Conservation (phyloP, 2,888 invertebrate genomes). For the Polydrusus cervinus region DNA sequence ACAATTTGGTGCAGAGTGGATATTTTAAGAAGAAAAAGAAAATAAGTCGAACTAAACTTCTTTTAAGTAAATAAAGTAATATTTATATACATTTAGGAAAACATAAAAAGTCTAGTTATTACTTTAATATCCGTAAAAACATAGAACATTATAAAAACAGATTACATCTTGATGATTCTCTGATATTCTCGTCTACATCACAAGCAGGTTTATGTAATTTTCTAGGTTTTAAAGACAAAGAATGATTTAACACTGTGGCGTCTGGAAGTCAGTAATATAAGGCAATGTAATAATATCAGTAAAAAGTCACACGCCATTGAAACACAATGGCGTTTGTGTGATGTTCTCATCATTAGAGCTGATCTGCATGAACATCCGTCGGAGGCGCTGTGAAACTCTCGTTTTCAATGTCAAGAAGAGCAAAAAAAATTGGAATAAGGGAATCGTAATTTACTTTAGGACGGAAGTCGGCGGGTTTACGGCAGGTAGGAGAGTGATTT, state of each 20-base stretch:
- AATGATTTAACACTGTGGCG: conserved; percentile 61
- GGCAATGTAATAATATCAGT: conserved; percentile 61
- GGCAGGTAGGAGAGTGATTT: conserved; percentile 33
- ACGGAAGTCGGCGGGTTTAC: conserved; percentile 35
- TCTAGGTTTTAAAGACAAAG: conserved; percentile 34
- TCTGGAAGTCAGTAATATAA: conserved; percentile 71
- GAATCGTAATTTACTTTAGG: conserved; percentile 44
- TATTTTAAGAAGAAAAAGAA: too few species aligned
- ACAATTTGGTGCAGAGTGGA: too few species aligned
- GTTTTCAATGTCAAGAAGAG: conserved; percentile 69
- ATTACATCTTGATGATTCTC: too few species aligned
- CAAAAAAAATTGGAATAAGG: conserved; percentile 50
- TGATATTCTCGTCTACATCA: background rate
- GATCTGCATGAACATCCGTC: conserved; percentile 69
- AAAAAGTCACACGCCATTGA: conserved; percentile 70
- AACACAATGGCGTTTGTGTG: conserved; percentile 65
- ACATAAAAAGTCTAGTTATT: too few species aligned
- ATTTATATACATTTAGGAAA: too few species aligned
- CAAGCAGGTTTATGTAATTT: conserved; percentile 12
- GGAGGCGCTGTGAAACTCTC: conserved; percentile 67
- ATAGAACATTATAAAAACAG: background rate
- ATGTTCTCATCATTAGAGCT: conserved; percentile 72
- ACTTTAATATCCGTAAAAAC: background rate
- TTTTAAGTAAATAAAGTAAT: too few species aligned
- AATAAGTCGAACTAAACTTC: too few species aligned